Percentiles rank a stretch among this genome's conserved stretches.
These are phyloP conservation scores for Orthonevra nobilis DNA, from an alignment of 2,888 invertebrate genomes.

Conservation along the genomic window DNA sequence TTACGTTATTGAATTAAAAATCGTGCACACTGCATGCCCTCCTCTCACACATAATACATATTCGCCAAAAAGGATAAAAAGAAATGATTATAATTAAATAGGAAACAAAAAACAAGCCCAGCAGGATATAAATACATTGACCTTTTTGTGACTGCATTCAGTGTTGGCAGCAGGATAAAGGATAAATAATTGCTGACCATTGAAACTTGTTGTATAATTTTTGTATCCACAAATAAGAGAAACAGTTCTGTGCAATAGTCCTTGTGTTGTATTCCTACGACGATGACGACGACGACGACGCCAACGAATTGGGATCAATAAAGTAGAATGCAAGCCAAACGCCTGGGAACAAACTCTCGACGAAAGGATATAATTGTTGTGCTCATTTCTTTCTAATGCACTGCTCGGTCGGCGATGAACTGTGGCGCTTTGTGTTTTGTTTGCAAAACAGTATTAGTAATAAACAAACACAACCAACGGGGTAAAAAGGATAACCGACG, in stretches of 20 bases:
- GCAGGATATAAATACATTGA: slow-evolving; percentile 57
- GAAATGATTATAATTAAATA: slow-evolving; percentile 40
- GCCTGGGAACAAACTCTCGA: slow-evolving; percentile 14
- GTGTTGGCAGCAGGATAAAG: slow-evolving; percentile 45
- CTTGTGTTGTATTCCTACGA: slow-evolving; percentile 7
- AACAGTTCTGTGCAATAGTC: slow-evolving; percentile 2
- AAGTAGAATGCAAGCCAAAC: slow-evolving; percentile 13
- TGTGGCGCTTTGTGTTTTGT: slow-evolving; percentile 33
- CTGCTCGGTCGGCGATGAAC: too few species aligned
- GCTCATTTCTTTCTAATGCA: slow-evolving; percentile 33
- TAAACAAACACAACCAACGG: slow-evolving; percentile 68
- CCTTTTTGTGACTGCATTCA: slow-evolving; percentile 16
- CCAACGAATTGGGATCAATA: slow-evolving; percentile 45
- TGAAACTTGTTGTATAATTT: slow-evolving; percentile 65
- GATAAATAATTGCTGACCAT: slow-evolving; percentile 68
- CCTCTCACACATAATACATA: slow-evolving; percentile 12
- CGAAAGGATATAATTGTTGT: slow-evolving; percentile 61
- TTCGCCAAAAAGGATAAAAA: slow-evolving; percentile 28
- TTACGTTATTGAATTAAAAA: slow-evolving; percentile 58
- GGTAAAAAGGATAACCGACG: slow-evolving; percentile 69
- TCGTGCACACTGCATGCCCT: slow-evolving; percentile 14
- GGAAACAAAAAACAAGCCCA: too few species aligned
- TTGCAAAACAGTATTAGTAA: slow-evolving; percentile 65
- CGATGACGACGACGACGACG: too few species aligned
- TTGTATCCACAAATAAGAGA: slow-evolving; percentile 48